Percentiles rank a stretch among this genome's conserved stretches.
These are phyloP conservation scores for Tholera decimalis DNA, from an alignment of 2,888 invertebrate species.

Conservation along the genomic window DNA sequence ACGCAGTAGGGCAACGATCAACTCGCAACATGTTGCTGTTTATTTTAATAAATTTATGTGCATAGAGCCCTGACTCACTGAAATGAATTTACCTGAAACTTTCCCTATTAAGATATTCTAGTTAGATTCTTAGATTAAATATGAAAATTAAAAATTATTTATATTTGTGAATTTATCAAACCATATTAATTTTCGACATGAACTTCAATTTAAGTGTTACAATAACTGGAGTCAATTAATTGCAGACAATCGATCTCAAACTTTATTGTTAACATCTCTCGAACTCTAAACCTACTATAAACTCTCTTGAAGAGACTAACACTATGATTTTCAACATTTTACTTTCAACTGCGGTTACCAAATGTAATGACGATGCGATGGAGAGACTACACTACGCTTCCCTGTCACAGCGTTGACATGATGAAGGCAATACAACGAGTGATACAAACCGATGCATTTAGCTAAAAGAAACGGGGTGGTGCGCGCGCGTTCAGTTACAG, in stretches of 20 bases:
- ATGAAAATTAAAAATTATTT: constrained; percentile 54
- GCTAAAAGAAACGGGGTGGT: constrained; percentile 42
- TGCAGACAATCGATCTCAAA: constrained; percentile 56
- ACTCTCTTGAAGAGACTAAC: constrained; percentile 76
- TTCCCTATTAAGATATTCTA: constrained; percentile 61
- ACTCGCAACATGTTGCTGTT: constrained; percentile 58
- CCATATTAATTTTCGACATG: constrained; percentile 50
- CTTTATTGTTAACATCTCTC: constrained; percentile 65
- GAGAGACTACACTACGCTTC: constrained; percentile 55
- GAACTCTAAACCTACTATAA: constrained; percentile 74
- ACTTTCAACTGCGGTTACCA: constrained; percentile 65
- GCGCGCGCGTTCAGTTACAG: constrained; percentile 31
- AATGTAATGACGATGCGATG: constrained; percentile 60
- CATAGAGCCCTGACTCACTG: constrained; percentile 57
- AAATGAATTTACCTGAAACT: constrained; percentile 61
- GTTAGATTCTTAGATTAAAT: constrained; percentile 64
- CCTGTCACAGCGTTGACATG: constrained; percentile 51
- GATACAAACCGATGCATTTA: constrained; percentile 38
- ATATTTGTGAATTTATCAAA: constrained; percentile 51
- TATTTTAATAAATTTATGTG: constrained; percentile 61
- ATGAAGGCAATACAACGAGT: constrained; percentile 46
- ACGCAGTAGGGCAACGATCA: constrained; percentile 67
- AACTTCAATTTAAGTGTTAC: constrained; percentile 49
- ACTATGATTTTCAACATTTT: constrained; percentile 73
- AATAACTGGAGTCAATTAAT: constrained; percentile 50